These are phyloP conservation scores for Eira barbara DNA, from an alignment of 2,113 vertebrate genomes.

Conservation along the genomic window DNA sequence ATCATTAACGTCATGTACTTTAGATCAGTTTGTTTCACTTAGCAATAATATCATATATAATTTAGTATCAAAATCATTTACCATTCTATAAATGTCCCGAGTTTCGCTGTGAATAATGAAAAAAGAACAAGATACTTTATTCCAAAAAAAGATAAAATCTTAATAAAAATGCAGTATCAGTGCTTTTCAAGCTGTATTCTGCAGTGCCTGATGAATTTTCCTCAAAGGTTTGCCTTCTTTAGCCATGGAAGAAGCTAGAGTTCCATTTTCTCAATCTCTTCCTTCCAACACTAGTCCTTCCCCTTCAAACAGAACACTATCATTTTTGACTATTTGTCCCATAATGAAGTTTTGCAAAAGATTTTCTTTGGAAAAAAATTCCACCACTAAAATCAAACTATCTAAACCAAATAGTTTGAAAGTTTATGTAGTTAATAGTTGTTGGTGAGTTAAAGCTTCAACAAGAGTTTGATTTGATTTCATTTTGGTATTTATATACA, in stretches of 20 bases:
- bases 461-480: constrained; percentile 1
- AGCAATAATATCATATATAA: neutral
- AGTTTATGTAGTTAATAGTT: constrained; percentile 22
- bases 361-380: constrained; percentile 22
- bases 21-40: neutral
- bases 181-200: neutral
- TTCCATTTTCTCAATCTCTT: neutral
- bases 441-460: neutral
- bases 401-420: constrained; percentile 1
- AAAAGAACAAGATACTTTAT: neutral
- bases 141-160: constrained; percentile 12
- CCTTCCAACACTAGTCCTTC: neutral
- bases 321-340: neutral
- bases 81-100: neutral
- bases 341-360: neutral
- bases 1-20: neutral
- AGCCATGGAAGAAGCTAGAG: neutral
- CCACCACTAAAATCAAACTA: constrained; percentile 24
- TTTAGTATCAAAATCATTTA: constrained; percentile 13
- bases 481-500: constrained; percentile 8
- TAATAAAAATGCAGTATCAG: neutral
- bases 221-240: neutral
- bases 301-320: neutral
- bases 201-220: neutral
- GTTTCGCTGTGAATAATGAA: neutral